These are phyloP conservation scores for Hiodon tergisus DNA, from an alignment of 2,113 vertebrate species.

Conservation along the genomic window DNA sequence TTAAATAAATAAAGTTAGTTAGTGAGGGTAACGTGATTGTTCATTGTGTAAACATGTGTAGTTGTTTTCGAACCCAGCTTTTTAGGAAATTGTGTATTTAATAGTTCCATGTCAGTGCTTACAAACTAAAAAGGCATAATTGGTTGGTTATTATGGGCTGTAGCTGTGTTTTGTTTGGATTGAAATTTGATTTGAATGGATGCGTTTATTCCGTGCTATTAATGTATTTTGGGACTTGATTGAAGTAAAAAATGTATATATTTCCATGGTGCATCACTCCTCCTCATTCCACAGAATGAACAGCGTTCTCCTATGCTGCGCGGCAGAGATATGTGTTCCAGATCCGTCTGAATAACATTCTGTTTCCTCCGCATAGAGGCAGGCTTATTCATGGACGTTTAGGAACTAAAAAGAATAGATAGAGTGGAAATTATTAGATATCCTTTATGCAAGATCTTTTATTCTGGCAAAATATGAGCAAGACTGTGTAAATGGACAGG, in stretches of 20 bases:
- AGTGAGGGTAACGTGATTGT: too few species aligned
- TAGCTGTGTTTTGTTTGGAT: neutral
- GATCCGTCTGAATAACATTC: neutral
- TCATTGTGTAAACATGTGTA: too few species aligned
- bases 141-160: too few species aligned
- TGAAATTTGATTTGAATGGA: neutral
- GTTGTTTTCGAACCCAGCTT: too few species aligned
- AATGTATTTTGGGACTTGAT: constrained; percentile 10
- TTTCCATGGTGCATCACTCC: neutral
- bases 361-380: neutral
- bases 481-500: constrained; percentile 27
- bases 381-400: neutral
- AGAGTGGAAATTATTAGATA: constrained; percentile 15
- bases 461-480: constrained; percentile 25
- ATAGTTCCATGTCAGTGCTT: too few species aligned
- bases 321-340: constrained; percentile 9
- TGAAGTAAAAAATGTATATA: neutral
- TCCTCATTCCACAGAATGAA: neutral
- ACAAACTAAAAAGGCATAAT: too few species aligned
- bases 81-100: too few species aligned
- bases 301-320: neutral
- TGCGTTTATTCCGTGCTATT: neutral
- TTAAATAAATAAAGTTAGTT: too few species aligned
- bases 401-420: neutral
- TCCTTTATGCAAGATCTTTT: constrained; percentile 7